phyloP scores from a whole-genome alignment of 2,113 vertebrate genomes.

The Sus scrofa region DNA sequence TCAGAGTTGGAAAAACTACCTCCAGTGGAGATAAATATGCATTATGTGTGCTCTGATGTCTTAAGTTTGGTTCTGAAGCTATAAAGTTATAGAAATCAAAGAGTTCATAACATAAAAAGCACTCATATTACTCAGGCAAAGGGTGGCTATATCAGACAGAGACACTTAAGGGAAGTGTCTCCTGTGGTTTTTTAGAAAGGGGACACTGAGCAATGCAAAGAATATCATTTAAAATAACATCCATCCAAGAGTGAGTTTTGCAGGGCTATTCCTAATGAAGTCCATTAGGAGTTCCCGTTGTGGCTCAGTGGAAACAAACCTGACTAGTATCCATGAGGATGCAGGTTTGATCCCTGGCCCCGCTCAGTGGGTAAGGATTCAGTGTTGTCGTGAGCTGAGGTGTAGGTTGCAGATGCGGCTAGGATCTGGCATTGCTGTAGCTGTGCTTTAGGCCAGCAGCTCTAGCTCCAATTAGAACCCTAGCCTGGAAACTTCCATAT shows the following conservation, averaged over 20 bases:
- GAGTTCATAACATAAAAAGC: neutral
- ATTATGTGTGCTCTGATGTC: neutral
- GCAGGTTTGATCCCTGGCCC: too few species aligned
- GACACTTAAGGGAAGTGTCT: neutral
- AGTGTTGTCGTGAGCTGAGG: too few species aligned
- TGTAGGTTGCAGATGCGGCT: too few species aligned
- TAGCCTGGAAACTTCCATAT: too few species aligned
- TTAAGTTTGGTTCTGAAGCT: neutral
- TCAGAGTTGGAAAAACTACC: neutral
- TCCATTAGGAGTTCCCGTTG: too few species aligned
- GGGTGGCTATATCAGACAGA: neutral
- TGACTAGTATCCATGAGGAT: too few species aligned
- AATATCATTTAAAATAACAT: constrained; percentile 19
- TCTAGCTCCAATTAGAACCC: too few species aligned
- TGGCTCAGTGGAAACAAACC: too few species aligned
- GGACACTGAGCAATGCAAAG: neutral
- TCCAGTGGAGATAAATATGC: neutral
- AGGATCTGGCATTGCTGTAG: too few species aligned
- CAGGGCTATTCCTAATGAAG: neutral
- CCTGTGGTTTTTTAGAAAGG: neutral
- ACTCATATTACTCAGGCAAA: neutral
- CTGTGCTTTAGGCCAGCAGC: too few species aligned
- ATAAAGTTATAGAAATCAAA: neutral
- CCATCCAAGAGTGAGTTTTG: neutral
- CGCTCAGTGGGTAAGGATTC: too few species aligned